phyloP scores from a whole-genome alignment of 1,140 invertebrate species.

The Drosophila ogumai region DNA sequence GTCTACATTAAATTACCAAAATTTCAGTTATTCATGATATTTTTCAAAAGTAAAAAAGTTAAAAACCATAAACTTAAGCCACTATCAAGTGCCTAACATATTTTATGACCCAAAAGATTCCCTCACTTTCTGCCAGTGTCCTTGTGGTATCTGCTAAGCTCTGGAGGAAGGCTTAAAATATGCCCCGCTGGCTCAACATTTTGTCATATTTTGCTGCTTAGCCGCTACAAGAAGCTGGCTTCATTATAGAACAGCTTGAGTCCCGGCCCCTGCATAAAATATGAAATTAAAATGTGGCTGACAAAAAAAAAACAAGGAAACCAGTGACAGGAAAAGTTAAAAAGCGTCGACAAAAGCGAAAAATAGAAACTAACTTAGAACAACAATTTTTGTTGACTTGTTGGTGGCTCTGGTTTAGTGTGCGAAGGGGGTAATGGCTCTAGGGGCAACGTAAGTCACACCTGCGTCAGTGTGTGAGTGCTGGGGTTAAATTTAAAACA shows the following conservation, averaged over 20 bases:
- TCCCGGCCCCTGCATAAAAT: conserved; percentile 48
- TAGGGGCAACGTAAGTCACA: conserved; percentile 25
- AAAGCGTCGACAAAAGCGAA: conserved; percentile 46
- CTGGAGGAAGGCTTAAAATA: conserved; percentile 57
- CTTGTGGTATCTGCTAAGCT: conserved; percentile 25
- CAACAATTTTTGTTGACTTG: conserved; percentile 54
- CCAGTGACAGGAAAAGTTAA: conserved; percentile 48
- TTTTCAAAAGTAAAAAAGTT: no score
- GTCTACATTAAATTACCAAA: no score
- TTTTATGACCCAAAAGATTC: neutral
- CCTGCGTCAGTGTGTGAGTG: conserved; percentile 29
- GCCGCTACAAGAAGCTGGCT: conserved; percentile 60
- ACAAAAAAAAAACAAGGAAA: conserved; percentile 40
- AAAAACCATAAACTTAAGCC: no score
- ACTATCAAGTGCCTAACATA: no score
- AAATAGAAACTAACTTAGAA: conserved; percentile 38
- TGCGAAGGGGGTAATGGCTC: conserved; percentile 20
- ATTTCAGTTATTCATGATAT: no score
- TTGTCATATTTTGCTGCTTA: conserved; percentile 70
- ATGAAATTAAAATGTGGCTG: conserved; percentile 63
- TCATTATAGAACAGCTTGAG: conserved; percentile 62
- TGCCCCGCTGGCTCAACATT: conserved; percentile 63
- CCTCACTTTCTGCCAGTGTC: conserved; percentile 11
- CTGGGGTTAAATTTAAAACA: conserved; percentile 57
- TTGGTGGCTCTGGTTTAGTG: conserved; percentile 41